phyloP scores from a whole-genome alignment of 2,113 vertebrate species.

The Tetraodon nigroviridis region DNA sequence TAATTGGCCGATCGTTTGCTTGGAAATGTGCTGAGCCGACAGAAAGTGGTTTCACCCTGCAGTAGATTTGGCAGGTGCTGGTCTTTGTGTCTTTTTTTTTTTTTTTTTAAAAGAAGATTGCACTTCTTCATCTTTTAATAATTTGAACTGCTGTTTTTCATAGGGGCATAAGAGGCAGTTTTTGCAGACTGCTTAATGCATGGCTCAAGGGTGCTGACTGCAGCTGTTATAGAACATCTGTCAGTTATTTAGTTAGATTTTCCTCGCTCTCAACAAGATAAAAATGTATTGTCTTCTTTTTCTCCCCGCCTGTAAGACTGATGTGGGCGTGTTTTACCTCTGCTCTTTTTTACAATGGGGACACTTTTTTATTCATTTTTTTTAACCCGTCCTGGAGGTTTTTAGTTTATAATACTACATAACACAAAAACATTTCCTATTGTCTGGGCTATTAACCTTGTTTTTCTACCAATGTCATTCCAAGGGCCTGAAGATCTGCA shows the following conservation, averaged over 20 bases:
- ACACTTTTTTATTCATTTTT: too few relatives aligned
- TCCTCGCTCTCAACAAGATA: not conserved
- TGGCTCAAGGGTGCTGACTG: constrained; percentile 9
- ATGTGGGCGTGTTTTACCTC: too few relatives aligned
- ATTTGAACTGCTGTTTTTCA: too few relatives aligned
- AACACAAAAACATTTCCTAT: too few relatives aligned
- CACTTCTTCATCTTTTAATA: not conserved
- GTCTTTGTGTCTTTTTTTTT: constrained; percentile 16
- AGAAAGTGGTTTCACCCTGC: not conserved
- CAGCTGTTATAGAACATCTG: constrained; percentile 7
- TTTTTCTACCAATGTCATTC: too few relatives aligned
- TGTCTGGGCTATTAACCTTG: too few relatives aligned
- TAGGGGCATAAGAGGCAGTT: too few relatives aligned
- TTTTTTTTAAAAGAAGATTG: constrained; percentile 15
- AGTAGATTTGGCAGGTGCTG: constrained; percentile 26
- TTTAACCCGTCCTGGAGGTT: too few relatives aligned
- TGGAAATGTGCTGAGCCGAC: constrained; percentile 53
- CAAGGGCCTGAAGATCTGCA: too few relatives aligned
- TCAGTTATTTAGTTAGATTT: not conserved
- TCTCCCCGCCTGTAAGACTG: too few relatives aligned
- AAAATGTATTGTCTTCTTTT: not conserved
- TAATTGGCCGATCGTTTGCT: constrained; percentile 59
- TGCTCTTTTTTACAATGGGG: too few relatives aligned
- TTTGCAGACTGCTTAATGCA: not conserved
- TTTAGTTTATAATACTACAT: too few relatives aligned